Evolutionary conservation across 2,113 vertebrate species (phyloP).

Genomic region (Oreotrochilus melanogaster): DNA sequence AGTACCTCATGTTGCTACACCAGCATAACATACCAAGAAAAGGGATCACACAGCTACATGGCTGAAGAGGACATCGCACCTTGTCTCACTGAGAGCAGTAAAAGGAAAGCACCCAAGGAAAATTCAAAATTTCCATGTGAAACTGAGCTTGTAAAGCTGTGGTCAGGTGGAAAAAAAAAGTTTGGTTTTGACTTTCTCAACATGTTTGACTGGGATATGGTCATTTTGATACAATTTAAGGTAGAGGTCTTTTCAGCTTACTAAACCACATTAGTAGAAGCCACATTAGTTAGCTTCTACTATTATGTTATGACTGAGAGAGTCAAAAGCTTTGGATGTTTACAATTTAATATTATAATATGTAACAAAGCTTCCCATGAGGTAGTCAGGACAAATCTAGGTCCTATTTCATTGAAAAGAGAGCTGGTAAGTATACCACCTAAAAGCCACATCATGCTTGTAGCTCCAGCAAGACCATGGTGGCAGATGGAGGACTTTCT

Average conservation of each 20-base stretch:
- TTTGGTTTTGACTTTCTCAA: background rate
- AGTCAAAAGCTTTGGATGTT: background rate
- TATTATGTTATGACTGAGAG: background rate
- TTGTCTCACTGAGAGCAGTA: background rate
- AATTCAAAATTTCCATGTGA: background rate
- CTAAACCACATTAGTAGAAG: too few species aligned
- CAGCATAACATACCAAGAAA: background rate
- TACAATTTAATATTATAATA: background rate
- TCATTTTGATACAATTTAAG: background rate
- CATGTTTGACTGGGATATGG: background rate
- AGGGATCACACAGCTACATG: background rate
- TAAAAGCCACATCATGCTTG: background rate
- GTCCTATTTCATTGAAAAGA: background rate
- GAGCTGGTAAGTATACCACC: background rate
- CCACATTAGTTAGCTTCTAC: background rate
- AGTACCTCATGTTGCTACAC: fast-evolving
- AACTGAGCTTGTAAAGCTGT: background rate
- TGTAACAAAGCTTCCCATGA: background rate
- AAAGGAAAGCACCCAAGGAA: background rate
- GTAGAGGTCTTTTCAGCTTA: fast-evolving
- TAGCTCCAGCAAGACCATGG: fast-evolving
- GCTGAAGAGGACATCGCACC: background rate
- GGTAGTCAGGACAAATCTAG: background rate
- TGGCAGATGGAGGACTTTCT: background rate
- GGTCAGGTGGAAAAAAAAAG: too few species aligned